Evolutionary conservation across 2,113 vertebrate species (phyloP).

Genomic region (Sturnira hondurensis): DNA sequence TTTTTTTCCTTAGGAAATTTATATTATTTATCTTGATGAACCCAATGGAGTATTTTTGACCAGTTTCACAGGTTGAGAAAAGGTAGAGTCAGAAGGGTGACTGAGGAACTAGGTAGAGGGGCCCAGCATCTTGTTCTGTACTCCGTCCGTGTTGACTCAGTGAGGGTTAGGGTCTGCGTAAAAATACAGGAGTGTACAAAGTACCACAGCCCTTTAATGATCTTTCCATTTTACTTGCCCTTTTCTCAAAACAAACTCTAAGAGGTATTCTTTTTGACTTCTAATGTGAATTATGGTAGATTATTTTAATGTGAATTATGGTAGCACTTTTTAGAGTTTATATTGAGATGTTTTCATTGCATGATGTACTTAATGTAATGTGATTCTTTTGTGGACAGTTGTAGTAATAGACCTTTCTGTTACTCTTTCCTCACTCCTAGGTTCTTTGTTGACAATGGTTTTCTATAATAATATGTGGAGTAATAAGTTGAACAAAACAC

Average conservation of each 20-base stretch:
- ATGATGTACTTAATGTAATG: neutral
- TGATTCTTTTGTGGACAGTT: conserved; percentile 13
- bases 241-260: conserved; percentile 1
- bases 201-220: neutral
- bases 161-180: neutral
- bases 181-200: conserved; percentile 11
- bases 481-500: conserved; percentile 26
- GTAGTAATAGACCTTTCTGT: neutral
- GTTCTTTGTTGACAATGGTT: conserved; percentile 41
- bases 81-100: neutral
- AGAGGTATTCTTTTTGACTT: neutral
- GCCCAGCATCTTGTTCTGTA: neutral
- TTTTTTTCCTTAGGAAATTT: neutral
- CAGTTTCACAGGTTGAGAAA: conserved; percentile 5
- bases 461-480: conserved; percentile 23
- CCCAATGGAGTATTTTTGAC: neutral
- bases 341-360: neutral
- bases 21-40: conserved; percentile 15
- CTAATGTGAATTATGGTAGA: neutral
- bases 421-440: conserved; percentile 1
- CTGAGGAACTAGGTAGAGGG: neutral
- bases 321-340: neutral
- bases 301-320: neutral
- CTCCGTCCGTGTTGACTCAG: neutral
- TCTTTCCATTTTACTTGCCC: neutral